These are phyloP conservation scores for Cyclura pinguis DNA, from an alignment of 2,797 vertebrate species.

Conservation along the genomic window DNA sequence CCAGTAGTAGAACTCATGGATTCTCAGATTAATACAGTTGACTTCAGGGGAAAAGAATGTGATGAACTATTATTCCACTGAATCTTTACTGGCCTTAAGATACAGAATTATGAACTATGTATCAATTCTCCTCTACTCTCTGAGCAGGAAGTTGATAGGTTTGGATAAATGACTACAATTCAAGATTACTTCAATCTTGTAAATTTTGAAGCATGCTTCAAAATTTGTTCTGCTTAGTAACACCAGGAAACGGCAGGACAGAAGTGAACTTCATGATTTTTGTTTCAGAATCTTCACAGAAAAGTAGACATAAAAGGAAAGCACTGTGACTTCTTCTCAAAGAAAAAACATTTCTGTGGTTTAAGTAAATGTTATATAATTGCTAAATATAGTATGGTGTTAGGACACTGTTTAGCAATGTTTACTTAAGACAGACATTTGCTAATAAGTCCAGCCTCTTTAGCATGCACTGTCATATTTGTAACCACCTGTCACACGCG, in stretches of 20 bases:
- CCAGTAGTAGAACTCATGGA: constrained; percentile 38
- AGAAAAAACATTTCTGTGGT: background rate
- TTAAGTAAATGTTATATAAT: background rate
- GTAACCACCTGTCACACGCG: background rate
- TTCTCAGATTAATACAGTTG: constrained; percentile 61
- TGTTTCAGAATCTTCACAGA: background rate
- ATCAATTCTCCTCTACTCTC: background rate
- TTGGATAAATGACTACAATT: background rate
- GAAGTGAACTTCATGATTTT: background rate
- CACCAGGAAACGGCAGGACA: background rate
- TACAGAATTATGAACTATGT: background rate
- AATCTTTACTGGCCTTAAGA: constrained; percentile 57
- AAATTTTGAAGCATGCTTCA: background rate
- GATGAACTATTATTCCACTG: constrained; percentile 46
- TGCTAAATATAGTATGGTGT: background rate
- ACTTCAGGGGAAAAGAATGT: constrained; percentile 45
- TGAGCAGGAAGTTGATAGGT: background rate
- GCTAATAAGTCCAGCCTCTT: background rate
- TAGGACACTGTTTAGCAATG: background rate
- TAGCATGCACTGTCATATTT: background rate
- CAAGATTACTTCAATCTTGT: background rate
- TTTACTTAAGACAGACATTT: background rate
- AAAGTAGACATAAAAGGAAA: background rate
- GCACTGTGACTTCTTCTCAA: background rate
- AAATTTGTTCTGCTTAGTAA: background rate